These are phyloP conservation scores for Mystacornis crossleyi DNA, from an alignment of 2,113 vertebrate species.

Conservation along the genomic window DNA sequence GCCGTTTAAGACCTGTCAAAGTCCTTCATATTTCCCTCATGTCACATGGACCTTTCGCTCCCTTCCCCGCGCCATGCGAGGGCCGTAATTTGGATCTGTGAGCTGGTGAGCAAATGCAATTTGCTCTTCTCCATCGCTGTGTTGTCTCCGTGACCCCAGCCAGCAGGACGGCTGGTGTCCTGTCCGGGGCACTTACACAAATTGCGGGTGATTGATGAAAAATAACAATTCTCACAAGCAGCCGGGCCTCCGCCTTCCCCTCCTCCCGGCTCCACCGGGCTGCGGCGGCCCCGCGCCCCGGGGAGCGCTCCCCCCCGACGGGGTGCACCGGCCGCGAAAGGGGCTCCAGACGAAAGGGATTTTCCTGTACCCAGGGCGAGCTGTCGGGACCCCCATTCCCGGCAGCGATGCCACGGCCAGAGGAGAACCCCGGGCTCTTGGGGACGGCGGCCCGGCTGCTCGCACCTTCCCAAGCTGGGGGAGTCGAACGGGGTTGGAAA, in stretches of 20 bases:
- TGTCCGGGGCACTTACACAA: slow-evolving; percentile 83
- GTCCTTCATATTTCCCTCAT: slow-evolving; percentile 93
- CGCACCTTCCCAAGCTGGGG: not conserved
- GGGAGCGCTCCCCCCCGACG: not conserved
- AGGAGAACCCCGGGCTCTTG: not conserved
- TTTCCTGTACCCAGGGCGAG: not conserved
- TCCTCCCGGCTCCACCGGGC: slow-evolving; percentile 47
- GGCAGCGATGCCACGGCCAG: not conserved
- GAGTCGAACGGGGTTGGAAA: not conserved
- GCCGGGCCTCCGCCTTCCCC: slow-evolving; percentile 51
- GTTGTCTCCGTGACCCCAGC: slow-evolving; percentile 80
- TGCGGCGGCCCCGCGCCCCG: not conserved
- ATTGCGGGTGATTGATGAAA: slow-evolving; percentile 84
- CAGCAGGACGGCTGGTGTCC: slow-evolving; percentile 78
- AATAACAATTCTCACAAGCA: slow-evolving; percentile 81
- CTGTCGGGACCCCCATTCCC: not conserved
- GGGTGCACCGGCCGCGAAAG: not conserved
- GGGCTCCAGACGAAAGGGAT: fast-evolving
- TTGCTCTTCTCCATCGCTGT: slow-evolving; percentile 73
- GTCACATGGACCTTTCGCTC: slow-evolving; percentile 88
- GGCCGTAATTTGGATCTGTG: slow-evolving; percentile 64
- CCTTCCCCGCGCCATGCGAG: slow-evolving; percentile 69
- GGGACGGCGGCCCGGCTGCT: not conserved
- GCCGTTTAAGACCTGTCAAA: slow-evolving; percentile 97
- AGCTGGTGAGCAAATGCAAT: slow-evolving; percentile 74